Evolutionary conservation across 1,140 invertebrate species (phyloP).

Genomic region (Ooceraea biroi): DNA sequence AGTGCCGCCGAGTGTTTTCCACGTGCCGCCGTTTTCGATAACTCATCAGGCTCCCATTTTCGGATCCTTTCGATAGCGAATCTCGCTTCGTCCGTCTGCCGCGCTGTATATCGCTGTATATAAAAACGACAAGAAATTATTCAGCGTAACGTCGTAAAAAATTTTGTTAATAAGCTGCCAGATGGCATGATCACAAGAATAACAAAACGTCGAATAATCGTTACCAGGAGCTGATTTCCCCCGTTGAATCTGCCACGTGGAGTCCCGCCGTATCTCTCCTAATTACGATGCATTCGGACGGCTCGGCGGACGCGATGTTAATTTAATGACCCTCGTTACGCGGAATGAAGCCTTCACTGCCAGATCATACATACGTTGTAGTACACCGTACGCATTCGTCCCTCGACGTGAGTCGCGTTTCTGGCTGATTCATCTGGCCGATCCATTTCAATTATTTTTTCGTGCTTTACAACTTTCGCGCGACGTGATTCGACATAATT

Average conservation of each 20-base stretch:
- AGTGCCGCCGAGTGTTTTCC: constrained; percentile 19
- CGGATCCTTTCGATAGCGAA: not conserved
- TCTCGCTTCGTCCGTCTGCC: not conserved
- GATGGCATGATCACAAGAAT: not conserved
- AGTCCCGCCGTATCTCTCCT: not conserved
- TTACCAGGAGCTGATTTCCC: not conserved
- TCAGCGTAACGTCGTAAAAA: not conserved
- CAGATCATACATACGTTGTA: not conserved
- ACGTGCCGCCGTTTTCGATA: constrained; percentile 1
- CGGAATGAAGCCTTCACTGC: not conserved
- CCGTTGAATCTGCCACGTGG: constrained; percentile 33
- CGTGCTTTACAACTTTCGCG: not conserved
- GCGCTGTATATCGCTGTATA: too few relatives aligned
- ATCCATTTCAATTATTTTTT: constrained; percentile 11
- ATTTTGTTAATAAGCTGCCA: not conserved
- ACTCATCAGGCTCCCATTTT: constrained; percentile 54
- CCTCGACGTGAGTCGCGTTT: not conserved
- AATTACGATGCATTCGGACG: constrained; percentile 78
- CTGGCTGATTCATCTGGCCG: not conserved
- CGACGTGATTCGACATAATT: constrained; percentile 8
- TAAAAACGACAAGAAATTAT: not conserved
- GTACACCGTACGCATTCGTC: not conserved
- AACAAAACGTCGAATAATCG: constrained; percentile 7
- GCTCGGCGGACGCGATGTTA: constrained; percentile 68
- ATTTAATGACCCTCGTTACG: constrained; percentile 75